Conservation (phyloP, 2,113 vertebrate species). For the Agapornis roseicollis region DNA sequence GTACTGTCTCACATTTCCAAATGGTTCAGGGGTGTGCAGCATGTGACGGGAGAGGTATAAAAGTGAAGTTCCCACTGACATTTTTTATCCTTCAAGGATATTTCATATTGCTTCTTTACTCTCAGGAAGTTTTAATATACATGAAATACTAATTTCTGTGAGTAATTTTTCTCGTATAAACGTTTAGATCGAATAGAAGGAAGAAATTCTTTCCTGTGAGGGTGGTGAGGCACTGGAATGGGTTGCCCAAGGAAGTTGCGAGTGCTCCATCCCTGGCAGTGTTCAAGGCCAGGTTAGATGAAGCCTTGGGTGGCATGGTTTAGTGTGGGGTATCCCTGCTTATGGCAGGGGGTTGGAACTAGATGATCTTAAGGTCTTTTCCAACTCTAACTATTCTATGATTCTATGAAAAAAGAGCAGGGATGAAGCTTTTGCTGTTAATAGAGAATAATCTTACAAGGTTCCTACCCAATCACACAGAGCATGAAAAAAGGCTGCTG, state of each 20-base stretch:
- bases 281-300: too few relatives aligned
- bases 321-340: too few relatives aligned
- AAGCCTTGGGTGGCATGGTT: too few relatives aligned
- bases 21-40: not conserved
- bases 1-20: not conserved
- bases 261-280: too few relatives aligned
- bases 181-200: too few relatives aligned
- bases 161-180: not conserved
- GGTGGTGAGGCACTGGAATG: too few relatives aligned
- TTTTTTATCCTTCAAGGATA: not conserved
- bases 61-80: not conserved
- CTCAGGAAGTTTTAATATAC: not conserved
- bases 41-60: not conserved
- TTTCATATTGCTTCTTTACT: not conserved
- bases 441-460: not conserved
- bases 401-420: not conserved
- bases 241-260: too few relatives aligned
- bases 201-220: too few relatives aligned
- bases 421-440: not conserved
- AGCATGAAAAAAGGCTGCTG: not conserved
- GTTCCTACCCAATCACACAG: not conserved
- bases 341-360: too few relatives aligned
- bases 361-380: too few relatives aligned
- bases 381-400: too few relatives aligned
- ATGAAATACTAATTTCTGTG: not conserved